phyloP scores from a whole-genome alignment of 2,888 invertebrate species.

The Drosophila niveifrons region DNA sequence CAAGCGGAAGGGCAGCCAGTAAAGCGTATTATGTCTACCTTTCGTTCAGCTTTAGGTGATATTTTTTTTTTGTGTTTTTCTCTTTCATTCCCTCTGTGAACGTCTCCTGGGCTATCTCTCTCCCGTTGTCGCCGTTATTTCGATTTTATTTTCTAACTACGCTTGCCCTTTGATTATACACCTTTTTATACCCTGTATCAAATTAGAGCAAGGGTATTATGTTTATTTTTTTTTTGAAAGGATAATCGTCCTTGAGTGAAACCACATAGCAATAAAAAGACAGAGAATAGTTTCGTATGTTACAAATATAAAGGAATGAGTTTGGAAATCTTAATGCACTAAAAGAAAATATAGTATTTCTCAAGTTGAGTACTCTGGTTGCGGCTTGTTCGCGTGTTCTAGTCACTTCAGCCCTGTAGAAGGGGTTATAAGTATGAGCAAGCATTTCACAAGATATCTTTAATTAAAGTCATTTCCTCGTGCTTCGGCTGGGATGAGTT shows the following conservation, averaged over 20 bases:
- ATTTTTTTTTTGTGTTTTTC: slow-evolving; percentile 4
- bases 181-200: slow-evolving; percentile 45
- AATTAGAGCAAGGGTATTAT: not conserved
- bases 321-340: not conserved
- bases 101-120: slow-evolving; percentile 28
- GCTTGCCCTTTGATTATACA: slow-evolving; percentile 68
- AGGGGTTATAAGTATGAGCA: slow-evolving; percentile 73
- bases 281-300: no score
- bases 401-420: slow-evolving; percentile 26
- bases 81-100: slow-evolving; percentile 12
- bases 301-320: no score
- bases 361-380: not conserved
- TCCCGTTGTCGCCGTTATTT: slow-evolving; percentile 63
- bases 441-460: slow-evolving; percentile 76
- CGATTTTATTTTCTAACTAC: slow-evolving; percentile 72
- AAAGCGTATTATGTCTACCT: slow-evolving; percentile 68
- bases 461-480: slow-evolving; percentile 79
- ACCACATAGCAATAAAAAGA: no score
- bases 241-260: no score
- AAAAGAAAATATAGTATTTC: not conserved
- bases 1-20: slow-evolving; percentile 34
- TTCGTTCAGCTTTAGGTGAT: slow-evolving; percentile 1
- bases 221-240: not conserved
- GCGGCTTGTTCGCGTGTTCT: slow-evolving; percentile 2
- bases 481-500: slow-evolving; percentile 23